Percentiles rank a stretch among this genome's conserved stretches.
phyloP scores from a whole-genome alignment of 1,140 invertebrate genomes.

The Papilio dardanus region DNA sequence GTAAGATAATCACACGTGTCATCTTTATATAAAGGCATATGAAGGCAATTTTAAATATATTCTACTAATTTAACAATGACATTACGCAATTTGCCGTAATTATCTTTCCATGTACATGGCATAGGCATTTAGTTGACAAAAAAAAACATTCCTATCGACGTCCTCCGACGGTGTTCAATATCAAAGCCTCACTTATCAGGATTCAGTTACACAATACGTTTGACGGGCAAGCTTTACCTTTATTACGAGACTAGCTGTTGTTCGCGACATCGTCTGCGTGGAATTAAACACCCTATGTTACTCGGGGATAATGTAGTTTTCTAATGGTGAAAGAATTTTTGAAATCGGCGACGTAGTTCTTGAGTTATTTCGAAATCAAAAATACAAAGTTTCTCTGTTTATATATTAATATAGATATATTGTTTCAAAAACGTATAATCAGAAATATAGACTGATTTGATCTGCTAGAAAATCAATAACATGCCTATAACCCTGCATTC shows the following conservation, averaged over 20 bases:
- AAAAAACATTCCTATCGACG: neutral
- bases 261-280: too few relatives aligned
- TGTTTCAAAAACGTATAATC: neutral
- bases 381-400: too few relatives aligned
- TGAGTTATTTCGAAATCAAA: too few relatives aligned
- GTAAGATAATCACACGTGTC: neutral
- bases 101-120: neutral
- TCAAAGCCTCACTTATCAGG: conserved; percentile 5
- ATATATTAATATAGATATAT: too few relatives aligned
- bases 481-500: too few relatives aligned
- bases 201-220: conserved; percentile 12
- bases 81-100: neutral
- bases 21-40: neutral
- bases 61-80: neutral
- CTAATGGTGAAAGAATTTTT: too few relatives aligned
- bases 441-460: too few relatives aligned
- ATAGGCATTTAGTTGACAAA: neutral
- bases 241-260: neutral
- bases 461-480: too few relatives aligned
- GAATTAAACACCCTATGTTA: too few relatives aligned
- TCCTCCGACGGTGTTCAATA: conserved; percentile 8
- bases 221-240: neutral
- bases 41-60: neutral
- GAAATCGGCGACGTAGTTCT: too few relatives aligned
- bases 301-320: too few relatives aligned